Evolutionary conservation across 2,888 invertebrate species (phyloP), one percentile per base, ranked within the genome.

Genomic region (Dioctria linearis): DNA sequence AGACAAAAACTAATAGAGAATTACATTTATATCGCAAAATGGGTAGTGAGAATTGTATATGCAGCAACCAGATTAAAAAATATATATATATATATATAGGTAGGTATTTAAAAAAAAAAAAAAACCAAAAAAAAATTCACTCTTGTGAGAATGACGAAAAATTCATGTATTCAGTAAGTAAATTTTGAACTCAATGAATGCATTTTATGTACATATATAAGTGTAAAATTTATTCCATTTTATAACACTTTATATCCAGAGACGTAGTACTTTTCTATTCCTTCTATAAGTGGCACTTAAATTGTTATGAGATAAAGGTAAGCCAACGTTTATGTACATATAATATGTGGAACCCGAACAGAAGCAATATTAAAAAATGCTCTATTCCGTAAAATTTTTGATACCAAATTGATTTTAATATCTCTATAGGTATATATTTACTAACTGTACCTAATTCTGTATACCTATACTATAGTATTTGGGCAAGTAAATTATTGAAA

Each of bases 221-320:
- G 13, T 69, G 39, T 51, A 69, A 54, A 54, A 25, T 69, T 51
- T 39, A 69, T 25, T 67, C 67, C 67, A 67, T 49, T 13, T 67
- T 46, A 69, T 6, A 54, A 54, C 37, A 51, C 39, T 37, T 51
- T 69, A n/a, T 51, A 69, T 69, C 49, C 49, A 69, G 54, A 69
- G 25, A 51, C 39, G 69, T 69, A 69, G 69, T 69, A 49, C 5
- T 69, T 69, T 69, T 69, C 49, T 37, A 51, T 37, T 69, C 39
- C 51, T 69, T 69, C 37, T 51, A 69, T 51, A 25, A 25, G 51
- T 69, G 51, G 51, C 69, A 69, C 69, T 69, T 69, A 69, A 46
- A 51, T 39, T 54, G 9, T 54, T 54, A n/a, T 54, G 54, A 54
- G 54, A n/a, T 11, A 54, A 25, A 25, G 25, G 25, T 25, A 25